A percentile compares a stretch with the other conserved stretches of the same genome.
These are phyloP conservation scores for Gasterosteus aculeatus DNA, from an alignment of 2,113 vertebrate genomes.

Conservation along the genomic window DNA sequence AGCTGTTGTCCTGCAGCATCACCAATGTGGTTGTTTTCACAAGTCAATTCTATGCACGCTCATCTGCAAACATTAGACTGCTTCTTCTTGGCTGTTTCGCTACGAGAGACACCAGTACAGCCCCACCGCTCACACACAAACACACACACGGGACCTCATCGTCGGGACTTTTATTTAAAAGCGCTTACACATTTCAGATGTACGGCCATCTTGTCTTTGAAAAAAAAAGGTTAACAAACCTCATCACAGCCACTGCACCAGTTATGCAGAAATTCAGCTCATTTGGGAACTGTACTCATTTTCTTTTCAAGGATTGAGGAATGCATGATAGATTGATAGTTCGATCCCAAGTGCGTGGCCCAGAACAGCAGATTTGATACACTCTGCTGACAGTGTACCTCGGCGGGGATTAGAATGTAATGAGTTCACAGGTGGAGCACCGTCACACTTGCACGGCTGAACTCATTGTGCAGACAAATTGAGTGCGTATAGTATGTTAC, in stretches of 20 bases:
- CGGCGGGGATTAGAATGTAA: slow-evolving; percentile 71
- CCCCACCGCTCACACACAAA: neutral
- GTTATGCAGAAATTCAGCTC: slow-evolving; percentile 44
- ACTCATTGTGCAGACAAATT: slow-evolving; percentile 55
- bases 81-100: slow-evolving; percentile 46
- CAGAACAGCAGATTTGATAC: slow-evolving; percentile 62
- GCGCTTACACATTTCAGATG: slow-evolving; percentile 32
- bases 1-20: slow-evolving; percentile 31
- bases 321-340: slow-evolving; percentile 72
- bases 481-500: slow-evolving; percentile 69
- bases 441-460: slow-evolving; percentile 53
- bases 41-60: slow-evolving; percentile 56
- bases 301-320: slow-evolving; percentile 66
- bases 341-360: slow-evolving; percentile 58
- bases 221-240: slow-evolving; percentile 19
- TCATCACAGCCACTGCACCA: slow-evolving; percentile 35
- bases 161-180: slow-evolving; percentile 48
- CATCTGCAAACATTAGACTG: slow-evolving; percentile 51
- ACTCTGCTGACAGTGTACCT: slow-evolving; percentile 66
- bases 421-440: slow-evolving; percentile 64
- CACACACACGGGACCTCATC: slow-evolving; percentile 22
- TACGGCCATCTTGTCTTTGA: slow-evolving; percentile 31
- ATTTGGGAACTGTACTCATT: slow-evolving; percentile 57
- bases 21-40: slow-evolving; percentile 42
- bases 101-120: slow-evolving; percentile 25